Evolutionary conservation across 1,140 invertebrate genomes (phyloP).

Genomic region (Drosophila orena): DNA sequence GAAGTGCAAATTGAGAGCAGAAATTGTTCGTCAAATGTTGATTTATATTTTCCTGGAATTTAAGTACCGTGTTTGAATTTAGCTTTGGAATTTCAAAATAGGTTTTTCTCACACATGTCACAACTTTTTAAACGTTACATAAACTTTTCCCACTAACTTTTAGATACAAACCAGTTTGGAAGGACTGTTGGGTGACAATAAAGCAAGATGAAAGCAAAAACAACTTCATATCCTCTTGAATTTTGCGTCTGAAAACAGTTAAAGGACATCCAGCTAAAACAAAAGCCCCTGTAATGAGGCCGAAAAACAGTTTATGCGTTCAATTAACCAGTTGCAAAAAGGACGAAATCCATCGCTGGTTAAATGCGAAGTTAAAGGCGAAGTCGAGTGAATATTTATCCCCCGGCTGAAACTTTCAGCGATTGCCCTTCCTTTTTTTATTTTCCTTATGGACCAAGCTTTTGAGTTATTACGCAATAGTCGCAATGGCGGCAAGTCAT

Average conservation of each 20-base stretch:
- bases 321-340: constrained; percentile 20
- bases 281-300: constrained; percentile 7
- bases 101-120: too few relatives aligned
- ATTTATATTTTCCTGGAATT: too few relatives aligned
- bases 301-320: constrained; percentile 31
- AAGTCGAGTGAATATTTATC: constrained; percentile 15
- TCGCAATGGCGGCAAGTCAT: constrained; percentile 14
- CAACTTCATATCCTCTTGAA: not conserved
- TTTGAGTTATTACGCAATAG: constrained; percentile 33
- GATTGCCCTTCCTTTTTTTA: constrained; percentile 1
- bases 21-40: too few relatives aligned
- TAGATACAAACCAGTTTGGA: too few relatives aligned
- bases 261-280: constrained; percentile 5
- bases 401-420: not conserved
- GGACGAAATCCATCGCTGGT: constrained; percentile 14
- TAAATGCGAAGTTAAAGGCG: constrained; percentile 6
- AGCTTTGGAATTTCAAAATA: too few relatives aligned
- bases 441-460: constrained; percentile 17
- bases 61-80: too few relatives aligned
- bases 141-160: too few relatives aligned
- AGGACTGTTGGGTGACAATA: not conserved
- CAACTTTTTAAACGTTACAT: too few relatives aligned
- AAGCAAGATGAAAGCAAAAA: not conserved
- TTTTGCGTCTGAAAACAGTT: constrained; percentile 23
- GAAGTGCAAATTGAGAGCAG: too few relatives aligned